phyloP scores from a whole-genome alignment of 2,113 vertebrate species.

The Coturnix japonica region DNA sequence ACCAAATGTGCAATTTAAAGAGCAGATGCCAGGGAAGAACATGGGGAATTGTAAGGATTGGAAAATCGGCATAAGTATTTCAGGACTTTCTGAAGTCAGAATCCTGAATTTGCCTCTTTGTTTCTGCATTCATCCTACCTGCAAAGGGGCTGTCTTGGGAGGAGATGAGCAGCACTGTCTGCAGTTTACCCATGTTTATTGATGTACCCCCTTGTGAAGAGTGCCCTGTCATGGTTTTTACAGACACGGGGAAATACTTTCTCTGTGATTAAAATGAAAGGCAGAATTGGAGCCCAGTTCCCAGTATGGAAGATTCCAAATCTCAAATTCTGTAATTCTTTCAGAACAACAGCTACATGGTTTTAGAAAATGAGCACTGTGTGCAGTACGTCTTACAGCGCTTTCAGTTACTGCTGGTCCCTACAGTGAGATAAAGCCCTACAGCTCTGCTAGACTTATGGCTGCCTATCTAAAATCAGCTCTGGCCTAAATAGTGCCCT shows the following conservation, averaged over 20 bases:
- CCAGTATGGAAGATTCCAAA: background rate
- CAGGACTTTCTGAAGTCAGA: background rate
- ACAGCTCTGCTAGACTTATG: background rate
- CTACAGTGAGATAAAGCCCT: background rate
- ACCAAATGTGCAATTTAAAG: background rate
- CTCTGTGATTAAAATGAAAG: background rate
- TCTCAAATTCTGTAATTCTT: background rate
- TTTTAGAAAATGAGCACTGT: background rate
- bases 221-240: background rate
- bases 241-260: accelerated
- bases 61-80: background rate
- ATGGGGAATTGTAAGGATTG: background rate
- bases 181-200: background rate
- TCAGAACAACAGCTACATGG: background rate
- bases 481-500: background rate
- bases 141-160: background rate
- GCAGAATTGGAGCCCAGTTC: background rate
- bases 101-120: background rate
- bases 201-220: background rate
- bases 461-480: background rate
- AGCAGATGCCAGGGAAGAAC: background rate
- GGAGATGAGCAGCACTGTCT: background rate
- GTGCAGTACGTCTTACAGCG: background rate
- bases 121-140: background rate
- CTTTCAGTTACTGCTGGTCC: background rate